A percentile compares a stretch with the other conserved stretches of the same genome.
Conservation (phyloP, 2,888 invertebrate species). For the Aphidoletes aphidimyza region DNA sequence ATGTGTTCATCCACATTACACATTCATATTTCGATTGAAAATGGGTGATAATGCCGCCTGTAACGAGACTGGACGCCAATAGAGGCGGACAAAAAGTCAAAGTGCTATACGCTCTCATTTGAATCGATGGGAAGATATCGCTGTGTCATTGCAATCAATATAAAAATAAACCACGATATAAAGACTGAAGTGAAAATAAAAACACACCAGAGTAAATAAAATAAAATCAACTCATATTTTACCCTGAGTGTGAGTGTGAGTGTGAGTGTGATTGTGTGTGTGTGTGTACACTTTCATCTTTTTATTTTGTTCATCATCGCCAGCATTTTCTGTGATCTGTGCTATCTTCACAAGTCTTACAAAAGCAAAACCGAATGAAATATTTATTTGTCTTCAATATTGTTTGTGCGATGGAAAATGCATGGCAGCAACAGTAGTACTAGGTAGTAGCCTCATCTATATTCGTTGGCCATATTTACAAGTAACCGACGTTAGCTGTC, state of each 20-base stretch:
- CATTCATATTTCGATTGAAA: not conserved
- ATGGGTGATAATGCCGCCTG: constrained; percentile 7
- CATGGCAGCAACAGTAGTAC: not conserved
- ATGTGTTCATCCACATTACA: too few species aligned
- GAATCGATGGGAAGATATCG: too few species aligned
- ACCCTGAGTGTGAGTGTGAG: too few species aligned
- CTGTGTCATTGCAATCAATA: too few species aligned
- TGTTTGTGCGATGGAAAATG: too few species aligned
- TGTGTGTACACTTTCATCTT: not conserved
- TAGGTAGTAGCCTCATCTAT: not conserved
- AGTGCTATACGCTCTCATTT: too few species aligned
- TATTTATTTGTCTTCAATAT: constrained; percentile 4
- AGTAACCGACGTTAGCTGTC: not conserved
- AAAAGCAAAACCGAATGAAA: not conserved
- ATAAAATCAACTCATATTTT: not conserved
- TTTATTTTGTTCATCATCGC: not conserved
- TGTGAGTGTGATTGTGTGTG: not conserved
- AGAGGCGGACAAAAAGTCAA: too few species aligned
- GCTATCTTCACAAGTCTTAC: too few species aligned
- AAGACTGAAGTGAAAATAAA: not conserved
- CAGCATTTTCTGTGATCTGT: not conserved
- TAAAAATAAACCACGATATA: too few species aligned
- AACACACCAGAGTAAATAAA: not conserved
- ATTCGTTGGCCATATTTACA: not conserved
- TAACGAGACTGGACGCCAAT: too few species aligned